Base-by-base conservation (phyloP, 1,140 invertebrate genomes). In the Anastrepha obliqua region DNA sequence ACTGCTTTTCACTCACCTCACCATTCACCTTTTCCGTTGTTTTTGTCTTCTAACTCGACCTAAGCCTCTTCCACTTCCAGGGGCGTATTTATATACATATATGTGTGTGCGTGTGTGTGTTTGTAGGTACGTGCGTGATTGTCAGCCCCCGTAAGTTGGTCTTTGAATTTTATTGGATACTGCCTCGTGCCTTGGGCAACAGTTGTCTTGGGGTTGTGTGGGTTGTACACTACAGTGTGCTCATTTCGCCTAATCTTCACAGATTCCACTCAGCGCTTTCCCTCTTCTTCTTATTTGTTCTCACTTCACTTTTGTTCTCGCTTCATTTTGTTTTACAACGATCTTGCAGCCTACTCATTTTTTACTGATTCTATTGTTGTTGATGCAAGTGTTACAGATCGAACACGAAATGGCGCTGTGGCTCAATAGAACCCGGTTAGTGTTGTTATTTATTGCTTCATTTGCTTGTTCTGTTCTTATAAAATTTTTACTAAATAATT, bases 151-250 rank as follows among this genome's bases (percentile, higher is more conserved):
- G 59, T 86, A 86, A 17, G 20, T 87, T 58, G 67, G 55, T 60
- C 9, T 70, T 59, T 59, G 59, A 44, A 59, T 87, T 87, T 87
- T 78, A 87, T 87, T 87, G 86, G 86, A 87, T 87, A 87, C 44
- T 87, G 67, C 47, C 86, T 78, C 58, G 67, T 87, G 86, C 86
- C 86, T 70, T 78, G 58, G 65, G 67, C 70, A 74, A 29, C 47
- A 70, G 42, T 70, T 87, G 29, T 17, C 74, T 81, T 74, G 39
- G 44, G 44, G 55, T 70, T 78, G 86, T 87, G 86, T 87, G 70
- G 86, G 86, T 55, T 78, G 65, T 60, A 59, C 78, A 42, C 55
- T 64, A n/a, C 59, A 47, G 67, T 17, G 42, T 8, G 17, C 8
- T 81, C 47, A 29, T 81, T 81, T 55, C 74, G 47, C 74, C 47